Base-by-base conservation (phyloP, 2,888 invertebrate genomes). In the Stenotaenia linearis region DNA sequence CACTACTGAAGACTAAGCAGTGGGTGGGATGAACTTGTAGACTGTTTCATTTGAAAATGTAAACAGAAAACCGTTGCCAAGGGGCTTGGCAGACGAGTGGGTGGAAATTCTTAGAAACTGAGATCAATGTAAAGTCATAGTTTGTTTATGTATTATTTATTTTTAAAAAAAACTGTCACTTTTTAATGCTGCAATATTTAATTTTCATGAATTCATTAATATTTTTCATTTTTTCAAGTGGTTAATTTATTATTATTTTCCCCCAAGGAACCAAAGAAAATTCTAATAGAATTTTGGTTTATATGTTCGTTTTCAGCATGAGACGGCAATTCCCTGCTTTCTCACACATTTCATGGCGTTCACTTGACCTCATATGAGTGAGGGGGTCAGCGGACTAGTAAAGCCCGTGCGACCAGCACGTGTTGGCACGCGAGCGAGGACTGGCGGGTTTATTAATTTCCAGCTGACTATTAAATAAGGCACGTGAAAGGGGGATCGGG, bases 351-450 rank as follows among this genome's bases (percentile, higher is more conserved):
- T 69, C 69, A 69, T 69, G 15, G 69, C 69, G 28, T 69, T 69
- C 69, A 69, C 69, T 69, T 69, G 69, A 69, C 69, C 69, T 69
- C 69, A 69, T 23, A 28, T 25, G 69, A 69, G 28, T 12, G 28
- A 9, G 23, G 69, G 69, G 69, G 69, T 69, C 69, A 69, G 69
- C 69, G 69, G 69, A 69, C 69, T 69, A 28, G 69, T 69, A 69
- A 69, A 69, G 69, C 69, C 69, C 69, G 69, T 69, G 69, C 69
- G 69, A 69, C 69, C 69, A 69, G 69, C 69, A 69, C 69, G 69
- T 69, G 69, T 69, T 69, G 69, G 69, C 69, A 69, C 69, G 69
- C 69, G 28, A 69, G 69, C 12, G 10, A 28, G 69, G 25, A 69
- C 69, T 69, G 69, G 69, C 69, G 25, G 69, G 69, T 69, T 69